Evolutionary conservation across 2,888 invertebrate species (phyloP).

Genomic region (Drosophila infuscata): DNA sequence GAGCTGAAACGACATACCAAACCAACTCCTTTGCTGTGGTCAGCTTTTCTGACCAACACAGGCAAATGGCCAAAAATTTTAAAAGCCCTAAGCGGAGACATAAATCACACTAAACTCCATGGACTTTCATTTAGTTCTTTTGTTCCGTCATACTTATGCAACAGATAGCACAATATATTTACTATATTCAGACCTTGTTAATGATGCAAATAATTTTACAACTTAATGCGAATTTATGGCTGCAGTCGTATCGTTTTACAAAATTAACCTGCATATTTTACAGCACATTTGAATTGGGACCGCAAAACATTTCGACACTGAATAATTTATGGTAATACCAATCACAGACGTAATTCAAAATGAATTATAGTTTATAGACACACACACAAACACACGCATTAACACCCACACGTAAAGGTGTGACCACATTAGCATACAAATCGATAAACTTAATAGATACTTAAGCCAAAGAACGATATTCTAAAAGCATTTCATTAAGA

Average conservation of each 20-base stretch:
- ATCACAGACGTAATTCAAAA: constrained; percentile 57
- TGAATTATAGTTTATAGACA: constrained; percentile 48
- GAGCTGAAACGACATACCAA: constrained; percentile 8
- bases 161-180: constrained; percentile 23
- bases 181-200: constrained; percentile 19
- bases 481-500: constrained; percentile 26
- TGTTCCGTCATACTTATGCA: constrained; percentile 1
- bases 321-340: constrained; percentile 69
- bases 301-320: constrained; percentile 64
- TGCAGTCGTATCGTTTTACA: constrained; percentile 40
- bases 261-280: constrained; percentile 65
- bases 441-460: constrained; percentile 59
- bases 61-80: constrained; percentile 60
- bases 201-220: constrained; percentile 58
- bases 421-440: constrained; percentile 52
- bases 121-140: not conserved
- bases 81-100: constrained; percentile 26
- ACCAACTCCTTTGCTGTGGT: constrained; percentile 59
- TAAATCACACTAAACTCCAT: constrained; percentile 45
- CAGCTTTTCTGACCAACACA: constrained; percentile 28
- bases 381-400: constrained; percentile 15
- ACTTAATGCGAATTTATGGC: constrained; percentile 71
- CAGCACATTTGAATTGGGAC: constrained; percentile 62
- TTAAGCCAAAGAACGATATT: constrained; percentile 37
- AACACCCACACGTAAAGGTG: constrained; percentile 14